Evolutionary conservation across 2,797 vertebrate species (phyloP).

Genomic region (Lepus oiostolus): DNA sequence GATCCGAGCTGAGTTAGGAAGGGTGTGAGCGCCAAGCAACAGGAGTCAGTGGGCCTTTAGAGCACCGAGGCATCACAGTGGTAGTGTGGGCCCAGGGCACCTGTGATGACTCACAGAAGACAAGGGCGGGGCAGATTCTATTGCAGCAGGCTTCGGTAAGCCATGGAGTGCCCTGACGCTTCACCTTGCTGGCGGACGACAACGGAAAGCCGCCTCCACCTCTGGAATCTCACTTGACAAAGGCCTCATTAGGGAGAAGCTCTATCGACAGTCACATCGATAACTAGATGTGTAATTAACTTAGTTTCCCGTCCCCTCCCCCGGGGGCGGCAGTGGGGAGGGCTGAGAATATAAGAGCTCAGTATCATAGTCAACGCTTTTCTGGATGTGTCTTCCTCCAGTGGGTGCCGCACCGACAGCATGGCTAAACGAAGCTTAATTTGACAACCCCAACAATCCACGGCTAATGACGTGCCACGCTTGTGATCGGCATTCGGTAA

Average conservation of each 20-base stretch:
- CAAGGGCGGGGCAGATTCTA: neutral
- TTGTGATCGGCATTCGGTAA: slow-evolving; percentile 82
- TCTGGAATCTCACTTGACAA: slow-evolving; percentile 44
- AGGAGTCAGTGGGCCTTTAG: neutral
- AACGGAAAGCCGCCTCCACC: neutral
- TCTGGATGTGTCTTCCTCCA: slow-evolving; percentile 21
- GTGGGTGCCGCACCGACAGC: slow-evolving; percentile 47
- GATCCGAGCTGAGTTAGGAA: neutral
- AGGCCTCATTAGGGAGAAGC: slow-evolving; percentile 48
- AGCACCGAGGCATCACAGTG: neutral
- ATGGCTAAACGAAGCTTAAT: slow-evolving; percentile 75
- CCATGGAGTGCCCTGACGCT: accelerated
- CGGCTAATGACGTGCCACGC: slow-evolving; percentile 73
- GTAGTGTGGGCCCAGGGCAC: neutral
- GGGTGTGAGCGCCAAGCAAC: neutral
- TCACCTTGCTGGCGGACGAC: neutral
- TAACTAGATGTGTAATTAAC: slow-evolving; percentile 80
- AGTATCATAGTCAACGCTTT: slow-evolving; percentile 39
- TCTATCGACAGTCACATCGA: slow-evolving; percentile 49
- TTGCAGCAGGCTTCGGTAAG: neutral
- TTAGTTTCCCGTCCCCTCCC: slow-evolving; percentile 29
- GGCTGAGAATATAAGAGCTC: slow-evolving; percentile 46
- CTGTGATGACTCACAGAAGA: neutral
- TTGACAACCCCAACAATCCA: slow-evolving; percentile 64
- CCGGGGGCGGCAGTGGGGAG: neutral